Evolutionary conservation across 2,797 vertebrate species (phyloP).

Genomic region (Mormyrops boulengeri): DNA sequence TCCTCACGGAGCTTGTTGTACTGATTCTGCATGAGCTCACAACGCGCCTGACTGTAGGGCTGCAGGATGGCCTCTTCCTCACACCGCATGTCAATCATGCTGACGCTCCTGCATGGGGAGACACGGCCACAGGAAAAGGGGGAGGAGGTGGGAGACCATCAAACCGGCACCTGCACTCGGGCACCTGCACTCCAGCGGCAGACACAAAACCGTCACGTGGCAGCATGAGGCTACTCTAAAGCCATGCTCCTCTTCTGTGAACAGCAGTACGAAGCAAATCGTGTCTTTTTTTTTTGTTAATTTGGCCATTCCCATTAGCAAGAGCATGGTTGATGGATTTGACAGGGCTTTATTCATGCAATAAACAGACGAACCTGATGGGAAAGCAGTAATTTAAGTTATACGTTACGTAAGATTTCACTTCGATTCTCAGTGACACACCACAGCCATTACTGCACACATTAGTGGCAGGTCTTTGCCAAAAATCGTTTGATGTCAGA

Average conservation of each 20-base stretch:
- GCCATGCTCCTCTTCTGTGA: not conserved
- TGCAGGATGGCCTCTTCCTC: constrained; percentile 73
- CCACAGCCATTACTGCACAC: not conserved
- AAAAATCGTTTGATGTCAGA: not conserved
- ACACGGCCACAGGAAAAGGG: constrained; percentile 13
- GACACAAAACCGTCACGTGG: not conserved
- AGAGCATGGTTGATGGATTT: not conserved
- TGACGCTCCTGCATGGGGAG: constrained; percentile 71
- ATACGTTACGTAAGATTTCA: not conserved
- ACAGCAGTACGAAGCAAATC: not conserved
- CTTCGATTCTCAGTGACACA: not conserved
- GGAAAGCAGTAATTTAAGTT: not conserved
- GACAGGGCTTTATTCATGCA: not conserved
- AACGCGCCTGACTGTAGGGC: constrained; percentile 75
- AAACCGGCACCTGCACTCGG: not conserved
- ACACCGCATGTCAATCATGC: constrained; percentile 85
- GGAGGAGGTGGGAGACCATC: not conserved
- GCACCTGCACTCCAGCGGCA: not conserved
- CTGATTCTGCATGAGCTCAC: constrained; percentile 80
- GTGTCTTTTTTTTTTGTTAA: not conserved
- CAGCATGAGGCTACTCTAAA: not conserved
- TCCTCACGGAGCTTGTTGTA: constrained; percentile 80
- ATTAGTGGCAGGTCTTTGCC: not conserved
- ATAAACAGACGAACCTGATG: not conserved
- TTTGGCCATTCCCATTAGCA: not conserved